Percentiles rank a stretch among this genome's conserved stretches.
Evolutionary conservation across 2,888 invertebrate species (phyloP).

Genomic region (Callosobruchus maculatus): DNA sequence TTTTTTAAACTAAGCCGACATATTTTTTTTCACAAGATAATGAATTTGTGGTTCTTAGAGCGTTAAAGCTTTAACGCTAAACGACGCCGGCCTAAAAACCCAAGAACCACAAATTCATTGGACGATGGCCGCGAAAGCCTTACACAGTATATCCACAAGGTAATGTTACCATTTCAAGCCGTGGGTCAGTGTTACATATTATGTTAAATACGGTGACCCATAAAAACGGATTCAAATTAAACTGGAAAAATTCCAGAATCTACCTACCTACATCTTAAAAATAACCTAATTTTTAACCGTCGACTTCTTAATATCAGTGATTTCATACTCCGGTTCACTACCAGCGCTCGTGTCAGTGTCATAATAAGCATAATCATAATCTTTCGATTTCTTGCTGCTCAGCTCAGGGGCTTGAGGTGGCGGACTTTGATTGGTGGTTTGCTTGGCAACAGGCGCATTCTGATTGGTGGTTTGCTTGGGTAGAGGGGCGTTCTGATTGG

Average conservation of each 20-base stretch:
- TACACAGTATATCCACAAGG: too few relatives aligned
- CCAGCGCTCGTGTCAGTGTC: conserved; percentile 50
- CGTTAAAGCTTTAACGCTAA: too few relatives aligned
- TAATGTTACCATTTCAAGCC: too few relatives aligned
- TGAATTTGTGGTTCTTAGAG: too few relatives aligned
- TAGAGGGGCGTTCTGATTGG: conserved; percentile 9
- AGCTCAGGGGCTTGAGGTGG: conserved; percentile 10
- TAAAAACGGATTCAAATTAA: too few relatives aligned
- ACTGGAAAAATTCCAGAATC: neutral
- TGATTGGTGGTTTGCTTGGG: neutral
- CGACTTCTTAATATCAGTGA: conserved; percentile 60
- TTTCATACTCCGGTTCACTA: conserved; percentile 45
- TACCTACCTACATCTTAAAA: conserved; percentile 6
- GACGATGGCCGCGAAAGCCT: too few relatives aligned
- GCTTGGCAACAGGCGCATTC: neutral
- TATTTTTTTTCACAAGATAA: too few relatives aligned
- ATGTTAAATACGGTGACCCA: too few relatives aligned
- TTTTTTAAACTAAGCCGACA: too few relatives aligned
- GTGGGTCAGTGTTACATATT: too few relatives aligned
- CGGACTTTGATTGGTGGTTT: neutral
- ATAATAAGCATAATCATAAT: conserved; percentile 84
- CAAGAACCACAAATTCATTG: too few relatives aligned
- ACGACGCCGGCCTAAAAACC: too few relatives aligned
- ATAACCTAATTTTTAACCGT: conserved; percentile 31
- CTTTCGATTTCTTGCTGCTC: conserved; percentile 56